Evolutionary conservation across 2,888 invertebrate genomes (phyloP).

Genomic region (Serrognathus titanus): DNA sequence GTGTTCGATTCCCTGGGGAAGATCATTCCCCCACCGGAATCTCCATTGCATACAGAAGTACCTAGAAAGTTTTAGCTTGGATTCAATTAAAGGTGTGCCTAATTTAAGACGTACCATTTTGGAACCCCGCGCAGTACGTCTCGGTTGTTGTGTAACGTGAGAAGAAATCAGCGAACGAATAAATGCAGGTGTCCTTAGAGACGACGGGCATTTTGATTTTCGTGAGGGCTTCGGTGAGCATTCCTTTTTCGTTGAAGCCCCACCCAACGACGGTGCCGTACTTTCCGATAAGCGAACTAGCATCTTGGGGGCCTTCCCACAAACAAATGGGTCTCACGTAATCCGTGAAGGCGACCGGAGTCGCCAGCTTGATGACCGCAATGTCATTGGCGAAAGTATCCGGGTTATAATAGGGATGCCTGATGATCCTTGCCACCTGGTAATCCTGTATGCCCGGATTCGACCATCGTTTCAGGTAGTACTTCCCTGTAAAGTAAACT

Average conservation of each 20-base stretch:
- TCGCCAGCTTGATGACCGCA: conserved; percentile 38
- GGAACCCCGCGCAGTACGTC: conserved; percentile 53
- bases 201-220: conserved; percentile 61
- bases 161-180: conserved; percentile 61
- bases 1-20: conserved; percentile 36
- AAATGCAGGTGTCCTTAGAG: conserved; percentile 57
- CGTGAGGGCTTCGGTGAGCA: conserved; percentile 56
- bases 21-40: conserved; percentile 49
- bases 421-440: conserved; percentile 36
- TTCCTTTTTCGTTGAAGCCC: conserved; percentile 59
- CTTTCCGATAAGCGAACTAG: conserved; percentile 32
- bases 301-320: conserved; percentile 34
- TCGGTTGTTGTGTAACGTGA: conserved; percentile 56
- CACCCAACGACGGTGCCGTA: conserved; percentile 45
- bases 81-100: too few species aligned
- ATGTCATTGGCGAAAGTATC: conserved; percentile 40
- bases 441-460: conserved; percentile 44
- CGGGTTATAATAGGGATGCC: conserved; percentile 41
- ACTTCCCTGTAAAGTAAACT: conserved; percentile 37
- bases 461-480: conserved; percentile 42
- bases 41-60: conserved; percentile 56
- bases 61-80: conserved; percentile 39
- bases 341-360: conserved; percentile 37
- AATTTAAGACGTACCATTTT: conserved; percentile 41
- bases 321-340: conserved; percentile 44